Percentiles rank a stretch among this genome's conserved stretches.
These are phyloP conservation scores for Engystomops pustulosus DNA, from an alignment of 2,113 vertebrate genomes.

Conservation along the genomic window DNA sequence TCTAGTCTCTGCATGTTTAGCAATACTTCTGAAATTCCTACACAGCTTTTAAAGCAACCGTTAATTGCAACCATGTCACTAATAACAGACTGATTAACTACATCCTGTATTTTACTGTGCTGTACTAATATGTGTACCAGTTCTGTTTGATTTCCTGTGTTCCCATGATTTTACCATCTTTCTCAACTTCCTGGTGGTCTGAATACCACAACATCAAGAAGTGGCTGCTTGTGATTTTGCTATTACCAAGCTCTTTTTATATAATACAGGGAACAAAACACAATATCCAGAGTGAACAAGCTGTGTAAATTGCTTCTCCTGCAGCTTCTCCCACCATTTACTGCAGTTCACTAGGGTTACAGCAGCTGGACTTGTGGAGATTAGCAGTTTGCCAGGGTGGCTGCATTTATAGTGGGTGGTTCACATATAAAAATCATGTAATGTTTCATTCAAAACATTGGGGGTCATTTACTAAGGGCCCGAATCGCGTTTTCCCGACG, in stretches of 20 bases:
- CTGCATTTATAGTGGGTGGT: too few species aligned
- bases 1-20: neutral
- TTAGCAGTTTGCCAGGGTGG: too few species aligned
- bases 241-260: neutral
- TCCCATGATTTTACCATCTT: constrained; percentile 18
- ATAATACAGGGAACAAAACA: neutral
- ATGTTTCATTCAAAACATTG: too few species aligned
- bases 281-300: neutral
- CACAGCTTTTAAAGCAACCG: constrained; percentile 15
- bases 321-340: too few species aligned
- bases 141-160: neutral
- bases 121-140: neutral
- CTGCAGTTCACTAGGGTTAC: too few species aligned
- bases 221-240: neutral
- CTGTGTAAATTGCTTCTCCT: too few species aligned
- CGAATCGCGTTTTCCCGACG: too few species aligned
- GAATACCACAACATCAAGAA: neutral
- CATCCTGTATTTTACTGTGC: constrained; percentile 35
- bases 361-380: too few species aligned
- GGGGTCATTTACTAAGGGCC: too few species aligned
- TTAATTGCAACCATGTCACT: constrained; percentile 43
- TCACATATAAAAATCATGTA: too few species aligned
- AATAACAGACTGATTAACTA: constrained; percentile 6
- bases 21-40: neutral
- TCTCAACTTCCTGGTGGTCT: constrained; percentile 34